Evolutionary conservation across 2,888 invertebrate genomes (phyloP), one percentile per base, ranked within the genome.

Genomic region (Petrolisthes cinctipes): DNA sequence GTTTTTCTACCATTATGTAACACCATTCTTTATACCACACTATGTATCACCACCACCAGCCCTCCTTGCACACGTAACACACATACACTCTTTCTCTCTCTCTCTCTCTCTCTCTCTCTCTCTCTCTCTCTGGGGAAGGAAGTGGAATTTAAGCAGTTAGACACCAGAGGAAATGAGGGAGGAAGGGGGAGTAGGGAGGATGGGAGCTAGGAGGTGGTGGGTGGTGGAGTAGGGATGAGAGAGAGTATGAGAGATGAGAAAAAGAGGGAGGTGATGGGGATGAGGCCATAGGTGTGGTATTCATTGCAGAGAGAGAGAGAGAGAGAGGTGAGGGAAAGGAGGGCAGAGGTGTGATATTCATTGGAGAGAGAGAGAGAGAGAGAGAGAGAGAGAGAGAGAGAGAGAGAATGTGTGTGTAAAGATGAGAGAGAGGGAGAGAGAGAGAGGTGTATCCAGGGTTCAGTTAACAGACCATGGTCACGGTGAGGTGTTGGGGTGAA

Each of bases 391-490:
- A n/a, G n/a, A n/a, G n/a, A n/a, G n/a, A n/a, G n/a, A n/a, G n/a
- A n/a, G n/a, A n/a, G n/a, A n/a, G n/a, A n/a, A n/a, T 11, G 61
- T 61, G 17, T 9, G 17, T 17, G 61, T 11, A 61, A 17, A 17
- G 61, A 61, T n/a, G n/a, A n/a, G n/a, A n/a, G n/a, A n/a, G n/a
- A 61, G 75, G 4, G 75, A 71, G 71, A 71, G 71, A 71, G 71
- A 71, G 71, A 71, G 71, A 71, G 71, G 20, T 17, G 20, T 17
- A 71, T 17, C 23, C 76, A 5, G 23, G n/a, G 1, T 17, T 17
- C 3, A n/a, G 14, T 11, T 37, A 1, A 7, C 51, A 0, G 37
- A 37, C 37, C 51, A 5, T 4, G 7, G 9, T 37, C 11, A 20
- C 11, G 0, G 37, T 37, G 37, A 37, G 37, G 37, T 37, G 37